Base-by-base conservation (phyloP, 2,888 invertebrate genomes). In the Notodonta dromedarius region DNA sequence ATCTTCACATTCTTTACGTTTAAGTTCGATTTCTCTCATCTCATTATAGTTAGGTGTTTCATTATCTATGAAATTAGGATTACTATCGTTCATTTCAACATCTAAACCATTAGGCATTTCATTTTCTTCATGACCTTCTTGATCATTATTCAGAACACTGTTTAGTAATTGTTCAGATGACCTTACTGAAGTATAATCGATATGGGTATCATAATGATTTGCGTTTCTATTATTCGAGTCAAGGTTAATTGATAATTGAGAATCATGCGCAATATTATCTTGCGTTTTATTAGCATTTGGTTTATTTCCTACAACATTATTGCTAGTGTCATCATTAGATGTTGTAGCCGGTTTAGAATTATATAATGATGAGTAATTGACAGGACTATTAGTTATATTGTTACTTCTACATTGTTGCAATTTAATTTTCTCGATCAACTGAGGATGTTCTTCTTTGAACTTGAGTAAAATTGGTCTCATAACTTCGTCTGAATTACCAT, bases 371-470 rank as follows among this genome's bases (percentile, higher is more conserved):
- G 76, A 77, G 59, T 60, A 60, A 50, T 78, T 70, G 9, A 59
- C 69, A 67, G 76, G 81, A 13, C 58, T 65, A 54, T 82, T 74
- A 46, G 76, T 78, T 58, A 56, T 73, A 56, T 66, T 74, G 57
- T 69, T 70, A 39, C 52, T 73, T 59, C 52, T 69, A 57, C 59
- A 73, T 66, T 56, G 78, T 61, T 80, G 64, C 39, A 57, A 48
- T 71, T 70, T 80, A 16, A 93, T 60, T 60, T 78, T 80, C 65
- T 82, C 78, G 0, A 91, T 63, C 11, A 93, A 57, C 51, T 77
- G 61, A 4, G 82, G 83, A 71, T 94, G 74, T 0, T 84, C 76
- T 46, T 64, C 70, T 83, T 85, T 92, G 51, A 94, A 93, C 62
- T 82, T 80, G 39, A 73, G 70, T 35, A 93, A 39, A 3, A 89